Base-by-base conservation (phyloP, 2,888 invertebrate genomes). In the Serrognathus titanus region DNA sequence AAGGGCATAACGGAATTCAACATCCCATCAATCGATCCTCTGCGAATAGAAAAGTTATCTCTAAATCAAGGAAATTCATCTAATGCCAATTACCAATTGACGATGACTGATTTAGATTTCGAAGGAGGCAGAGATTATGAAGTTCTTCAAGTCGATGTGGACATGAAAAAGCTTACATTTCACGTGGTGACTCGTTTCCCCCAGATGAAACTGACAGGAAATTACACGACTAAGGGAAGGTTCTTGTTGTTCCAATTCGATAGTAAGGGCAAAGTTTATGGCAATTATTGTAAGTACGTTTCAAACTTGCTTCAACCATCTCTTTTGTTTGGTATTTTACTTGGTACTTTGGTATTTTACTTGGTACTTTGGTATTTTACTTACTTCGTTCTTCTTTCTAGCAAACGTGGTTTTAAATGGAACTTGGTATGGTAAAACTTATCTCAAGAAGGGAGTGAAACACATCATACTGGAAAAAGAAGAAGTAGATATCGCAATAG, bases 1-100 rank as follows among this genome's bases (percentile, higher is more conserved):
- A 71, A 68, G 57, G 75, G 74, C 3, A 63, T 73, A 37, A 70
- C 72, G 4, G 71, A 71, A 57, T 58, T 76, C 60, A 65, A 64
- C 46, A 52, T 75, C 4, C 70, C 71, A 4, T 39, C 69, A 10
- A 62, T 75, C 20, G 74, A 75, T 4, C 74, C 74, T 11, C 60
- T 71, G 52, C 37, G 61, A 31, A 55, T 69, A 50, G 62, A 67
- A 12, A 50, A 71, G 64, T 53, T 73, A 11, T 59, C 59, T n/a
- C 50, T 72, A 38, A 63, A 68, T 52, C 69, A 71, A 51, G 68
- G 69, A 36, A 66, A 51, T 16, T 52, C 66, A 3, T 37, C 58
- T 7, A 63, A 68, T 5, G 41, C 71, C 1, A 69, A 71, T 51
- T 66, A 71, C 46, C 64, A 66, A 47, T 68, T 70, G 0, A 51